Evolutionary conservation across 2,888 invertebrate genomes (phyloP).

Genomic region (Arenicola marina): DNA sequence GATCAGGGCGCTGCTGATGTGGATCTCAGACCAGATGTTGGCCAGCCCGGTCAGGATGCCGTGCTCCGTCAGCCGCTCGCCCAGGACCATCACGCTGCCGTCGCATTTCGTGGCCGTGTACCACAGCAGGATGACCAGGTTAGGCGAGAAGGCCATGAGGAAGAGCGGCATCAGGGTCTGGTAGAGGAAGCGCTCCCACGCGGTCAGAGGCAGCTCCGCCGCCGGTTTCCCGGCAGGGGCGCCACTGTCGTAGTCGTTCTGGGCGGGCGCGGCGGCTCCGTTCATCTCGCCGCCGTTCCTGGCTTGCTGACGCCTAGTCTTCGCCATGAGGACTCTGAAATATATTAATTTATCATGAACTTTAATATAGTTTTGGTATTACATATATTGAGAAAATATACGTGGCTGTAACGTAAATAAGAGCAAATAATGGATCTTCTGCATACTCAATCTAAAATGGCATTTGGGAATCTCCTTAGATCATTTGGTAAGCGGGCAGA

Average conservation of each 20-base stretch:
- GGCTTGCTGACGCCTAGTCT: no score
- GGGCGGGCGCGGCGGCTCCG: not conserved
- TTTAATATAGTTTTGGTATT: no score
- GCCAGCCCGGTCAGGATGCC: conserved; percentile 39
- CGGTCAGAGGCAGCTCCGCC: not conserved
- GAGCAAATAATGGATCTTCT: no score
- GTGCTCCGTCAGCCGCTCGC: conserved; percentile 6
- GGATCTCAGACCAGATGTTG: conserved; percentile 47
- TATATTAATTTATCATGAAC: no score
- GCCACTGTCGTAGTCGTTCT: not conserved
- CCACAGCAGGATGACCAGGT: conserved; percentile 36
- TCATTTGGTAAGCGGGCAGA: no score
- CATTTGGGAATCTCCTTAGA: no score
- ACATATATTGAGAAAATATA: no score
- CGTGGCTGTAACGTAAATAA: no score
- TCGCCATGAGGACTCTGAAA: no score
- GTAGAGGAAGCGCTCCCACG: not conserved
- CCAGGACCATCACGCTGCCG: conserved; percentile 29
- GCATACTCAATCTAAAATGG: no score
- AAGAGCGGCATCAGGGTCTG: conserved; percentile 30
- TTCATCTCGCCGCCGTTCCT: no score
- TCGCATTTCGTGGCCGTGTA: conserved; percentile 33
- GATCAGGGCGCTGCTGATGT: conserved; percentile 42
- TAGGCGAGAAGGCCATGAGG: conserved; percentile 32
- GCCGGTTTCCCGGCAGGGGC: not conserved